Evolutionary conservation across 2,797 vertebrate genomes (phyloP), one percentile per base, ranked within the genome.

Genomic region (Babyrousa celebensis): DNA sequence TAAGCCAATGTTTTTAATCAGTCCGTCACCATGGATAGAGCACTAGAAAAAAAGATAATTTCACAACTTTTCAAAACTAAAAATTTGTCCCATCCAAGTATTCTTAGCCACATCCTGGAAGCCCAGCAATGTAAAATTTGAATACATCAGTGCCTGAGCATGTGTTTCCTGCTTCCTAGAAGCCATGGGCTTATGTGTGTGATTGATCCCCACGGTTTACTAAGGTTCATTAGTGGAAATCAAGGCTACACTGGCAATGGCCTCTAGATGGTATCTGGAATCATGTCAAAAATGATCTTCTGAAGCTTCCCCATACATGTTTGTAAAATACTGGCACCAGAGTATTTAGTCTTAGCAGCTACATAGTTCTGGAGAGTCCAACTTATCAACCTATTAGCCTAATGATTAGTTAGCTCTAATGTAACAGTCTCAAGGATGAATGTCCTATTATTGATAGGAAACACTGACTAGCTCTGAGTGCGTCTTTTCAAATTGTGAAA

Each of bases 331-430:
- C 29, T 90, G 36, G 12, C 16, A 83, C 3, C 78, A 56, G 20
- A 91, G 10, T 58, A 21, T 71, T 96, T 91, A 92, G 52, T 23
- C 7, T 75, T 36, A 78, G 23, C 11, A 85, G 21, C 36, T 91
- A 16, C 89, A 71, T 40, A 85, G 56, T 72, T 93, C 60, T 85
- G 43, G 7, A 89, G 88, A 95, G 56, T 70, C 1, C 5, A 27
- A 27, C 8, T 90, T 94, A 90, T 87, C 43, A 79, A 72, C 48
- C 75, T 74, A 2, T 86, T 75, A 92, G 67, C 27, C 52, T 92
- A 90, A 91, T 93, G 67, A 89, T 87, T 89, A 82, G 14, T 91
- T 60, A 91, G 74, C 32, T 40, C 77, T 90, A 95, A 80, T 75
- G 12, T 18, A 96, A 88, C 70, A 6, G 89, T 93, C 40, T 92